Conservation (phyloP, 2,797 vertebrate genomes). For the Todus mexicanus region DNA sequence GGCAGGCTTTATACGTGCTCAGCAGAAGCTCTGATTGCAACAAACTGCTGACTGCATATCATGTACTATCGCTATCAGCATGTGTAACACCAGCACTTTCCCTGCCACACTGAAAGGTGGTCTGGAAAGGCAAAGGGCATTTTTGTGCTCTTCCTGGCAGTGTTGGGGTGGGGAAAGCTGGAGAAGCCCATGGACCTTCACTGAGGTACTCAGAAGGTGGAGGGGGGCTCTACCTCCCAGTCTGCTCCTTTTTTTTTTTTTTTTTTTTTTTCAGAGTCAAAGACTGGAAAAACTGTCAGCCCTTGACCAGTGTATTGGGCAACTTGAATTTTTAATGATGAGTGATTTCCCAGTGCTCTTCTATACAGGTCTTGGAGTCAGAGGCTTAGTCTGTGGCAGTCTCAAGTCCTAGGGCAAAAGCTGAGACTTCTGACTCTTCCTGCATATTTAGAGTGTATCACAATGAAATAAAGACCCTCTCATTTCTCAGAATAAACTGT, state of each 20-base stretch:
- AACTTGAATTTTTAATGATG: conserved; percentile 38
- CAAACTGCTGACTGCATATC: conserved; percentile 45
- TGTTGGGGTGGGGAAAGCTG: neutral
- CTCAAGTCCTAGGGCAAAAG: conserved; percentile 25
- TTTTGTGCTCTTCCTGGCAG: neutral
- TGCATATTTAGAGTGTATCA: neutral
- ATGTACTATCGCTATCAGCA: neutral
- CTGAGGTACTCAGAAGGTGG: neutral
- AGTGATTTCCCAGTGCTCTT: neutral
- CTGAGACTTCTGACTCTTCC: conserved; percentile 25
- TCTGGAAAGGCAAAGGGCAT: neutral
- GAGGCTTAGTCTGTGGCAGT: conserved; percentile 1
- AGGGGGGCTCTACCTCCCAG: neutral
- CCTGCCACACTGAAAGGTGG: neutral
- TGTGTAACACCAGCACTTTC: neutral
- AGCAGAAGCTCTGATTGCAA: conserved; percentile 42
- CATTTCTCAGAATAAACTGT: neutral
- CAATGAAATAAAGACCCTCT: neutral
- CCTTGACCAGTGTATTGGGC: neutral
- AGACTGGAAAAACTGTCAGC: neutral
- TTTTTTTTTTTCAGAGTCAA: neutral
- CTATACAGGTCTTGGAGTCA: neutral
- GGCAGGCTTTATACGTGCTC: conserved; percentile 36
- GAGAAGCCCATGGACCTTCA: neutral
- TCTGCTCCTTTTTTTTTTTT: neutral